Conservation (phyloP, 2,113 vertebrate species). For the Lutjanus erythropterus region DNA sequence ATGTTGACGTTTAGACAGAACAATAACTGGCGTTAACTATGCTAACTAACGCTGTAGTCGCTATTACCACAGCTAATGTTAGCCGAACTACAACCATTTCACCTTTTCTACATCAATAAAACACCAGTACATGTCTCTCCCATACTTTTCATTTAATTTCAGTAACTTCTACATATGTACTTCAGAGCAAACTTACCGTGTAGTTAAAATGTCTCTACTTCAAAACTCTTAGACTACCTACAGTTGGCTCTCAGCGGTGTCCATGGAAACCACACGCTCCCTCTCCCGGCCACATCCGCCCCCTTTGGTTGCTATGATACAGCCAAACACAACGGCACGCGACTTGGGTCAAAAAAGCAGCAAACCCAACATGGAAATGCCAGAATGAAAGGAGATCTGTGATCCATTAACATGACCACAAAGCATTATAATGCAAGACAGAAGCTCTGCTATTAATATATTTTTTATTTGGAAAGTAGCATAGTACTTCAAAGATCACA, state of each 20-base stretch:
- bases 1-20: neutral
- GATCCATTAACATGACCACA: neutral
- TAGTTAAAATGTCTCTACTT: neutral
- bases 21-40: neutral
- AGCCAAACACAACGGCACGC: slow-evolving; percentile 18
- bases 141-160: no score
- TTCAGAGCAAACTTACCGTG: slow-evolving; percentile 31
- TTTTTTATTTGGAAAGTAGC: no score
- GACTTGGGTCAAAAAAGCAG: slow-evolving; percentile 27
- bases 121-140: neutral
- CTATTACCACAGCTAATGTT: neutral
- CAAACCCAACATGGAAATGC: neutral
- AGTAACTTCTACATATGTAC: neutral
- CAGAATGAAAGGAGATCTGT: neutral
- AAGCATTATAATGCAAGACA: neutral
- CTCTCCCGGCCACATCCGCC: neutral
- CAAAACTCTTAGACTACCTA: neutral
- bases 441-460: neutral
- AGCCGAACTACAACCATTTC: neutral
- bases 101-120: neutral
- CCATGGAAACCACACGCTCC: slow-evolving; percentile 49
- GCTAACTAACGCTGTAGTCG: neutral
- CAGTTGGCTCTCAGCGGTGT: slow-evolving; percentile 9
- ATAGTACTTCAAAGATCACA: neutral
- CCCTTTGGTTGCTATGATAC: slow-evolving; percentile 62